These are phyloP conservation scores for Andrena dorsata DNA, from an alignment of 2,888 invertebrate species.

Conservation along the genomic window DNA sequence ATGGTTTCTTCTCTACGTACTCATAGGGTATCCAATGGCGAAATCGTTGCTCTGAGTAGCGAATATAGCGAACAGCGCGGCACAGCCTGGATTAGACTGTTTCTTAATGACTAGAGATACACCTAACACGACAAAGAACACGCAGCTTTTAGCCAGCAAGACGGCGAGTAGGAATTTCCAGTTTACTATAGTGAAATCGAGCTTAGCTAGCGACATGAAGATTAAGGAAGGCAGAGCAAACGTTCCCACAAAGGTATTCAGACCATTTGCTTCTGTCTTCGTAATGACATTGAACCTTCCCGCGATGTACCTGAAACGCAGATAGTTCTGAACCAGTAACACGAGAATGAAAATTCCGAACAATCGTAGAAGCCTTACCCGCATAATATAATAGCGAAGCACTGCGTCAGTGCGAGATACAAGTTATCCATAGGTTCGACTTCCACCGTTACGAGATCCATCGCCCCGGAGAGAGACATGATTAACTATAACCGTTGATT, in stretches of 20 bases:
- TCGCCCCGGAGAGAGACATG: slow-evolving; percentile 24
- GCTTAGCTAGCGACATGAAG: slow-evolving; percentile 94
- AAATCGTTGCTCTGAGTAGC: slow-evolving; percentile 99
- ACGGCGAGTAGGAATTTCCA: slow-evolving; percentile 96
- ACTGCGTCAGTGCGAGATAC: slow-evolving; percentile 95
- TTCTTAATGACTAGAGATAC: slow-evolving; percentile 92
- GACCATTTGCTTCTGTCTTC: slow-evolving; percentile 94
- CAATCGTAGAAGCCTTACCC: slow-evolving; percentile 87
- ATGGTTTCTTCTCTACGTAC: slow-evolving; percentile 86
- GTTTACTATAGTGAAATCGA: slow-evolving; percentile 94
- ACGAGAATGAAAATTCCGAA: neutral
- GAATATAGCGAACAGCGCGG: slow-evolving; percentile 97
- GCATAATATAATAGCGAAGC: slow-evolving; percentile 95
- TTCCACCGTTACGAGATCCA: neutral
- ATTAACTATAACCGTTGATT: slow-evolving; percentile 14
- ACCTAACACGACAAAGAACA: slow-evolving; percentile 92
- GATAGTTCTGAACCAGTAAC: neutral
- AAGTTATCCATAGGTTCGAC: slow-evolving; percentile 89
- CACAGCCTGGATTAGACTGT: slow-evolving; percentile 92
- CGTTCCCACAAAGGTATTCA: slow-evolving; percentile 96
- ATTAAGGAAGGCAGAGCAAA: slow-evolving; percentile 97
- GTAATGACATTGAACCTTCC: slow-evolving; percentile 94
- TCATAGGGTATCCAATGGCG: slow-evolving; percentile 97
- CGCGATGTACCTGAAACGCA: slow-evolving; percentile 90
- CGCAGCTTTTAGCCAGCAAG: slow-evolving; percentile 92